Evolutionary conservation across 2,888 invertebrate species (phyloP), one percentile per base, ranked within the genome.

Genomic region (Aleiodes leptofemur): DNA sequence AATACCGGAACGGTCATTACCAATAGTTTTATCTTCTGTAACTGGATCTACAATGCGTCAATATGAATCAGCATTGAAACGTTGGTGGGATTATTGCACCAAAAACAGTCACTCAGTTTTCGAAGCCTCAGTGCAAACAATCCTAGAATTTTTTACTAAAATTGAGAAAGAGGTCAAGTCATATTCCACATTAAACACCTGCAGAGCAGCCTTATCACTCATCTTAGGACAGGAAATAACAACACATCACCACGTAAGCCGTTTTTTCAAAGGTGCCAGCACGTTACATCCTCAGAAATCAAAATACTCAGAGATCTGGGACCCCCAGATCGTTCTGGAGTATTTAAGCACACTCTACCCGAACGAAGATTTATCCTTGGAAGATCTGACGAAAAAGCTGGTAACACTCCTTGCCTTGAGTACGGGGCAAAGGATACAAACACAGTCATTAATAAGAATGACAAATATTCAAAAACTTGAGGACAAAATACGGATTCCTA

Each of bases 241-340:
- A 11, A 69, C 77, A 14, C 73, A 82, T 72, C 13, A 71, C 3
- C 59, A 74, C 23, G 72, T 83, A 4, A 79, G 80, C 64, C 53
- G 82, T 23, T 83, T 83, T 68, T 68, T 84, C n/a, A 83, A 79
- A 73, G 82, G 82, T 14, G 72, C 79, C 9, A 77, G 73, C 16
- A 82, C 83, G 53, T 29, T 80, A 2, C 80, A 78, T 69, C 82
- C 82, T 0, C 59, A 80, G 1, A 71, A n/a, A 9, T 79, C 82
- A 0, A 83, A 81, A 76, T 84, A 83, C 74, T 77, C 78, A 3
- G 57, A 64, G 4, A 82, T 78, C 4, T 85, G 83, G 83, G 81
- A 84, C 57, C 81, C 81, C 0, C 68, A 55, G 34, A 69, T 80
- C n/a, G 81, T 84, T 13, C 71, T 85, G 16, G 73, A 83, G 11